Conservation (phyloP, 2,888 invertebrate species). For the Acanthopleura granulata region DNA sequence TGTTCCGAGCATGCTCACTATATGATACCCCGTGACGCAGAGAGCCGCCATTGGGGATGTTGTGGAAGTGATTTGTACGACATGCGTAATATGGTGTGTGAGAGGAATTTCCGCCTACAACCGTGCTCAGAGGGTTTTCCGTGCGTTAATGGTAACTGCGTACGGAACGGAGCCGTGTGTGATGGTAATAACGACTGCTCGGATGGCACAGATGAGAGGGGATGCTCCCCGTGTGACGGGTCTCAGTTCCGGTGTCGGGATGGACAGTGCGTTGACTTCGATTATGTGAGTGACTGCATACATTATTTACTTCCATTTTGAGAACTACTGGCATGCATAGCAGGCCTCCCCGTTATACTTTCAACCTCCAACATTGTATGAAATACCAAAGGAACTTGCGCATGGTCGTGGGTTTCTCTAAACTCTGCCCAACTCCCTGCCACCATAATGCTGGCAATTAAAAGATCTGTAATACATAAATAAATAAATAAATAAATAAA, state of each 20-base stretch:
- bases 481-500: too few species aligned
- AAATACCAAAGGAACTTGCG: too few species aligned
- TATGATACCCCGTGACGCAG: neutral
- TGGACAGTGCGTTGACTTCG: neutral
- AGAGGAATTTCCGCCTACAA: too few species aligned
- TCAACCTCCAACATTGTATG: too few species aligned
- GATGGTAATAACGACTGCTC: slow-evolving; percentile 13
- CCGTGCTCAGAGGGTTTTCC: neutral
- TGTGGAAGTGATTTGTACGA: neutral
- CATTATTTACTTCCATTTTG: too few species aligned
- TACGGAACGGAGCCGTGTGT: neutral
- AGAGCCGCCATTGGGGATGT: neutral
- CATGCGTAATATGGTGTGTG: neutral
- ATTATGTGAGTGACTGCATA: neutral
- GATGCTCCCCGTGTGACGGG: slow-evolving; percentile 9
- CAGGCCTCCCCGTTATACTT: too few species aligned
- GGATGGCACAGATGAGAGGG: slow-evolving; percentile 9
- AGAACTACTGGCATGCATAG: too few species aligned
- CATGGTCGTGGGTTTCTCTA: too few species aligned
- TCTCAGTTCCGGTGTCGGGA: neutral
- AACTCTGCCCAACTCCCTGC: too few species aligned
- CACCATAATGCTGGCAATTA: too few species aligned
- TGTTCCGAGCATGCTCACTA: neutral
- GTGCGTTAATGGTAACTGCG: slow-evolving; percentile 5
- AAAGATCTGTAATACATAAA: too few species aligned